phyloP scores from a whole-genome alignment of 2,113 vertebrate species.

The Atlantisia rogersi region DNA sequence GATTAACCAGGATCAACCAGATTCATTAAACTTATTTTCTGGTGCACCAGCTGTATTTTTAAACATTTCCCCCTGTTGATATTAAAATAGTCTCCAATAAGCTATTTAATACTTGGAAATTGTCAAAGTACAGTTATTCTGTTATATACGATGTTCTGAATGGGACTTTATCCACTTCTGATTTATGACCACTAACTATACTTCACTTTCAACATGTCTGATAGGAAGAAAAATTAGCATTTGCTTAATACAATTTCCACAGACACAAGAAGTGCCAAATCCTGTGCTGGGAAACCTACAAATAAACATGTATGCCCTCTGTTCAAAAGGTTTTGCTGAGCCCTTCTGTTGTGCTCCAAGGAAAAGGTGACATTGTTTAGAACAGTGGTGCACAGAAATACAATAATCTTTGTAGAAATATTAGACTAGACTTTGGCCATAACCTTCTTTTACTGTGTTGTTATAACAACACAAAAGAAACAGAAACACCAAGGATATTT shows the following conservation, averaged over 20 bases:
- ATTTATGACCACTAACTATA: not conserved
- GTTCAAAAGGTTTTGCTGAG: not conserved
- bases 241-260: not conserved
- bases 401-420: not conserved
- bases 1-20: not conserved
- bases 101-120: not conserved
- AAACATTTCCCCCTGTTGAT: not conserved
- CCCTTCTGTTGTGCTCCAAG: not conserved
- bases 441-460: not conserved
- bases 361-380: not conserved
- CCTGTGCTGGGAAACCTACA: not conserved
- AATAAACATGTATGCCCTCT: not conserved
- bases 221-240: not conserved
- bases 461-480: not conserved
- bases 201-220: not conserved
- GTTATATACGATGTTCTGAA: not conserved
- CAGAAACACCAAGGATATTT: not conserved
- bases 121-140: not conserved
- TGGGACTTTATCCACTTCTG: not conserved
- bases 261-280: not conserved
- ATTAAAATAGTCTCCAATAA: not conserved
- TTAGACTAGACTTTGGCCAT: not conserved
- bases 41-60: not conserved
- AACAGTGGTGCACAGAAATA: not conserved
- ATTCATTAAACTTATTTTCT: not conserved